Percentiles rank a stretch among this genome's conserved stretches.
These are phyloP conservation scores for Orchestes rusci DNA, from an alignment of 2,888 invertebrate species.

Conservation along the genomic window DNA sequence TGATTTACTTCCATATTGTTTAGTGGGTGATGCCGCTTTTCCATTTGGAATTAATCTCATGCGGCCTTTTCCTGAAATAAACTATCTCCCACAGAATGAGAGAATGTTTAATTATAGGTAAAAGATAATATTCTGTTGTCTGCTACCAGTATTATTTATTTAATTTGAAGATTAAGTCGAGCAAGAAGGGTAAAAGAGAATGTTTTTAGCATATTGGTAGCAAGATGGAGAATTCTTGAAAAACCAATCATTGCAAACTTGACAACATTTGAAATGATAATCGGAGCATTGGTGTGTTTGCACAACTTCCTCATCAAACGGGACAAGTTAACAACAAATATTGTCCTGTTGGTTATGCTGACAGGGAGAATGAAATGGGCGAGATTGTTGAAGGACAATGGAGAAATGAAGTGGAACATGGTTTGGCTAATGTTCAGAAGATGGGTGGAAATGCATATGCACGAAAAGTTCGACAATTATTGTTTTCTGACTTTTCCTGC, in stretches of 20 bases:
- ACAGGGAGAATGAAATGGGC: constrained; percentile 8
- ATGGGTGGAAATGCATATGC: constrained; percentile 11
- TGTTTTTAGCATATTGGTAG: not conserved
- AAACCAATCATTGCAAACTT: constrained; percentile 1
- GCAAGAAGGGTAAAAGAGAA: not conserved
- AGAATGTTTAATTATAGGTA: no score
- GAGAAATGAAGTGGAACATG: constrained; percentile 6
- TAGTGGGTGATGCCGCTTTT: no score
- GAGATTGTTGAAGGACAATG: constrained; percentile 8
- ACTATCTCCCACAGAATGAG: no score
- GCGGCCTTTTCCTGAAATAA: constrained; percentile 3
- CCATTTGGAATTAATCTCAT: no score
- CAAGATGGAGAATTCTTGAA: constrained; percentile 1
- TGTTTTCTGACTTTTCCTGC: not conserved
- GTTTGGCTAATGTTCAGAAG: constrained; percentile 2
- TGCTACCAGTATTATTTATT: not conserved
- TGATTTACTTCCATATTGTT: not conserved
- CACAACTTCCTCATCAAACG: constrained; percentile 9
- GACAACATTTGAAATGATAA: constrained; percentile 1
- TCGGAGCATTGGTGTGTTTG: constrained; percentile 5
- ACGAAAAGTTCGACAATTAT: constrained; percentile 11
- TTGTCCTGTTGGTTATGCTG: constrained; percentile 12
- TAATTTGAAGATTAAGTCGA: not conserved
- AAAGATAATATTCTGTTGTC: not conserved
- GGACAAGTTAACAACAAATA: constrained; percentile 7